Evolutionary conservation across 1,140 invertebrate species (phyloP), one percentile per base, ranked within the genome.

Genomic region (Conopomorpha cramerella): DNA sequence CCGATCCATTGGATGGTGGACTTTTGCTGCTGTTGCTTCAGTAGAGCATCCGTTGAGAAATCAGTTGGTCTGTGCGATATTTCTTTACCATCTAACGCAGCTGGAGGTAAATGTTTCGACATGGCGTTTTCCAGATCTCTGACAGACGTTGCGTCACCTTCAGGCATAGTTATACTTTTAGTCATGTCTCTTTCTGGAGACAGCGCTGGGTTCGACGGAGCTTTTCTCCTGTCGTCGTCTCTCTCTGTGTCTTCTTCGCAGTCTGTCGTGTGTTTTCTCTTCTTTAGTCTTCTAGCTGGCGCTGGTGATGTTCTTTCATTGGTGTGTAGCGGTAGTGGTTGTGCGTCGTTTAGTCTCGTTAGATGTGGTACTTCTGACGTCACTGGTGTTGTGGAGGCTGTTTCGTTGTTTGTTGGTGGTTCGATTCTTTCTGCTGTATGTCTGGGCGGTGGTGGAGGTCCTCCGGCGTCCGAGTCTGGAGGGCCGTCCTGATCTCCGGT

Each of bases 1-100:
- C 93, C 93, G 38, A 95, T 93, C 93, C 93, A 96, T 53, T 96
- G 93, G 40, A 96, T 96, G 1, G 93, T 93, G 10, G 91, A 93
- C 43, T 90, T 85, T 45, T 89, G 87, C 37, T 90, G 88, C 43
- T 91, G 88, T 41, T 88, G 86, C 44, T 90, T 92, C 10, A 94
- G 67, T 4, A 94, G 64, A 0, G 91, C 86, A 57, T 94, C 92
- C 0, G 92, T 88, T 39, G 91, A 93, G 55, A 93, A 93, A 55
- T 94, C 91, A 0, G 91, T 90, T 0, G 88, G 86, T 46, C 88
- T 81, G 46, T 89, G 85, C 2, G 84, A 78, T 33, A 82, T 84
- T 46, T 77, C 82, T 30, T 86, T 79, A 3, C 79, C 67, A 42
- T 74, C 73, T 38, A 78, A 44, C 3, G 64, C 58, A 1, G 82